Evolutionary conservation across 64 coral and sea anemone genomes (phyloP).

Genomic region (Stichodactyla mertensii): DNA sequence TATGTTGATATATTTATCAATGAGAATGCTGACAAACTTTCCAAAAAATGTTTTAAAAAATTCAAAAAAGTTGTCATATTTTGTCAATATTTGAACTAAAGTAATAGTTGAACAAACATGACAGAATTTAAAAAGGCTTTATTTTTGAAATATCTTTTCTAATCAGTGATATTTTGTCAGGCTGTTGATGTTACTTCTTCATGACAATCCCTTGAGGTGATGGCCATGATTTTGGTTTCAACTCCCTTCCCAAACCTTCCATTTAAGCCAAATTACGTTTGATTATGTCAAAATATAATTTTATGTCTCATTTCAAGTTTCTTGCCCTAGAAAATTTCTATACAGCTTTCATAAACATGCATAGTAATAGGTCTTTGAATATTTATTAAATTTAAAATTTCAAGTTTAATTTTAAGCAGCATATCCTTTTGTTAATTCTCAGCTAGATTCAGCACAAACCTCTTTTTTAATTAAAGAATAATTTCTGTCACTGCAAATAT

Average conservation of each 20-base stretch:
- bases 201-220: slow-evolving; percentile 1
- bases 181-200: background rate
- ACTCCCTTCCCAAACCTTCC: background rate
- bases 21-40: background rate
- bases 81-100: background rate
- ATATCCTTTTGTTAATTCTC: background rate
- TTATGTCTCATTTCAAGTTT: background rate
- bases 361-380: background rate
- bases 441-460: background rate
- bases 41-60: background rate
- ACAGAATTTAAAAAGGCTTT: background rate
- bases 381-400: background rate
- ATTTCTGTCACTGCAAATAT: background rate
- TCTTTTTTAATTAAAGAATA: background rate
- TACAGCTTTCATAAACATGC: background rate
- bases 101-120: background rate
- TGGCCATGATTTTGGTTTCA: background rate
- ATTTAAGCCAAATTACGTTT: background rate
- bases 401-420: background rate
- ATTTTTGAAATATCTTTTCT: background rate
- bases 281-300: background rate
- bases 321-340: background rate
- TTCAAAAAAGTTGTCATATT: background rate
- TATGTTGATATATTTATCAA: background rate
- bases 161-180: slow-evolving; percentile 3